Evolutionary conservation across 2,797 vertebrate genomes (phyloP), one percentile per base, ranked within the genome.

Genomic region (Lemur catta): DNA sequence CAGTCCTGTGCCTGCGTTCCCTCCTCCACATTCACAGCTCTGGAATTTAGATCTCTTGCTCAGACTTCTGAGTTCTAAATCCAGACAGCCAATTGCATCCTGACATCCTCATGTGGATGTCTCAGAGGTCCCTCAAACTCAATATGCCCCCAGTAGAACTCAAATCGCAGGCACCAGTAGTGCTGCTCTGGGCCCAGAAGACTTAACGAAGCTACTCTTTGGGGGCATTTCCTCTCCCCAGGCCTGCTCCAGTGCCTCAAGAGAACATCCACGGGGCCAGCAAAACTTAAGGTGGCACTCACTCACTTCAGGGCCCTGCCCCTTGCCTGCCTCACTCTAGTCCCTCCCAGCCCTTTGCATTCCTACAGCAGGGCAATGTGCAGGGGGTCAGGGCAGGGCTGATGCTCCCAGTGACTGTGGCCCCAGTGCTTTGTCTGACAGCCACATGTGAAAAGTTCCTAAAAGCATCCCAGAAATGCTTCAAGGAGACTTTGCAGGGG

Each of bases 31-130:
- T 81, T 84, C 52, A 46, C 24, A 71, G 35, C 57, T 86, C 52
- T 91, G 41, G 59, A 97, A 92, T 91, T 81, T 79, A 95, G n/a
- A 69, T 81, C 72, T 81, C n/a, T n/a, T 88, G 69, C 35, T 78
- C 81, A 48, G 20, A 90, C 28, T 79, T 89, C n/a, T 35, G 30
- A 81, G 59, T 96, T 76, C 63, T 57, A 89, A 91, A 84, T 85
- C 26, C 69, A 84, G 50, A 79, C 12, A 50, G 67, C 26, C 35
- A 35, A 0, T 38, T 82, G 57, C 33, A 79, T 52, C 52, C 10
- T 50, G 4, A 28, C 6, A 52, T 65, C 38, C n/a, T 28, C 43
- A 33, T 81, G 10, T 48, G 15, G 24, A 61, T 79, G 30, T 61
- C 69, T 80, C 50, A 65, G 26, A 90, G 74, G 30, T 12, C 38